Evolutionary conservation across 2,113 vertebrate species (phyloP).

Genomic region (Chinchilla lanigera): DNA sequence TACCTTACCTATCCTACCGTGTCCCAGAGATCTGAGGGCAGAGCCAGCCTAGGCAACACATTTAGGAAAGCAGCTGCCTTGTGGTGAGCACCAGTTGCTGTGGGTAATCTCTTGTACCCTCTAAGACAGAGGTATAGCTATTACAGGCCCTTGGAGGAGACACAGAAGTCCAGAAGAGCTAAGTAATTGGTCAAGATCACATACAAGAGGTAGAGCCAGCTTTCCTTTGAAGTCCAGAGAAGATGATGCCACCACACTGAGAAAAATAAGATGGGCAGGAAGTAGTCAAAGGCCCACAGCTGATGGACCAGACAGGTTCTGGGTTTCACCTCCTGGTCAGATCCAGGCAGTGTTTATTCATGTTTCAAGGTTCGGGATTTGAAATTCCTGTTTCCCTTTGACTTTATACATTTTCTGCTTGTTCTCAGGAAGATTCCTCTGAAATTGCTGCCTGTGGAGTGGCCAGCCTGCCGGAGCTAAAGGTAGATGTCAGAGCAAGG

Average conservation of each 20-base stretch:
- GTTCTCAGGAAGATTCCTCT: neutral
- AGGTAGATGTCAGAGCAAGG: rapidly evolving
- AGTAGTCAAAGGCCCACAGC: no score
- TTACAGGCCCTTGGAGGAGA: no score
- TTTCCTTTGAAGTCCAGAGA: neutral
- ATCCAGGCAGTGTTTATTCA: neutral
- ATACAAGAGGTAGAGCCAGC: neutral
- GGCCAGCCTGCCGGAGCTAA: neutral
- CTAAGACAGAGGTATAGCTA: neutral
- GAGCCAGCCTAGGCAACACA: no score
- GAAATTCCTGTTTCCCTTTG: neutral
- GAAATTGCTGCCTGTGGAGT: no score
- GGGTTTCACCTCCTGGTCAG: neutral
- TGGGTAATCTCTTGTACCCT: neutral
- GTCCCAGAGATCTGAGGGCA: no score
- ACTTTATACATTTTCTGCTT: neutral
- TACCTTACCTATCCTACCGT: no score
- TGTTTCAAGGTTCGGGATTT: neutral
- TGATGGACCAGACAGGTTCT: neutral
- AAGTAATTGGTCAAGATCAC: neutral
- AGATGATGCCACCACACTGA: no score
- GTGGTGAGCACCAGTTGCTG: no score
- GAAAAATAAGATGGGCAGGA: neutral
- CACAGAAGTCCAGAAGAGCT: neutral
- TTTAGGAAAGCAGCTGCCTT: neutral